phyloP scores from a whole-genome alignment of 2,888 invertebrate genomes.

The Leucoma salicis region DNA sequence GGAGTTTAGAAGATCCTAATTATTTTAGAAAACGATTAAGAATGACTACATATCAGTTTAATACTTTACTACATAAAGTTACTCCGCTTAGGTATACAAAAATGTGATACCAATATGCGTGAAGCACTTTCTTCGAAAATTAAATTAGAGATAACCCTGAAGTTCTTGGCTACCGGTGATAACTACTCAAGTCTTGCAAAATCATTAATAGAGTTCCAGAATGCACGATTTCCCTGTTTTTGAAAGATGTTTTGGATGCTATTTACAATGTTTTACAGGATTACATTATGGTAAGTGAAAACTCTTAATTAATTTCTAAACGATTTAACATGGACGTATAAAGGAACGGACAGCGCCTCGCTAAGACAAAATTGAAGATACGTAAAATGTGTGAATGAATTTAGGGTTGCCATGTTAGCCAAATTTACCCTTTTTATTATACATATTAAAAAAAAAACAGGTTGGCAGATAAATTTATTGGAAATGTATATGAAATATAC shows the following conservation, averaged over 20 bases:
- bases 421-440: no score
- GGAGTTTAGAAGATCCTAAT: slow-evolving; percentile 34
- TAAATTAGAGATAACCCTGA: slow-evolving; percentile 29
- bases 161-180: slow-evolving; percentile 13
- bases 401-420: no score
- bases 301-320: slow-evolving; percentile 35
- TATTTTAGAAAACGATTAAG: slow-evolving; percentile 29
- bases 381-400: no score
- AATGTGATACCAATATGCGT: slow-evolving; percentile 34
- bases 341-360: no score
- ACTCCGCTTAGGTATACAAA: slow-evolving; percentile 34
- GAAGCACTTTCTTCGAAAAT: slow-evolving; percentile 33
- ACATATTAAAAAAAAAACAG: no score
- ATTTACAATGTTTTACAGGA: slow-evolving; percentile 32
- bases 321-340: no score
- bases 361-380: no score
- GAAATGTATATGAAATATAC: no score
- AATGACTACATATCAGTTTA: slow-evolving; percentile 6
- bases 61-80: slow-evolving; percentile 35
- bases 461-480: no score
- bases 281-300: slow-evolving; percentile 33
- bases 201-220: slow-evolving; percentile 45
- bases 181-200: slow-evolving; percentile 31
- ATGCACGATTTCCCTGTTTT: slow-evolving; percentile 42
- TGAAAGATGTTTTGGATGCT: slow-evolving; percentile 44